Conservation (phyloP, 2,888 invertebrate species). For the Corythucha ciliata region DNA sequence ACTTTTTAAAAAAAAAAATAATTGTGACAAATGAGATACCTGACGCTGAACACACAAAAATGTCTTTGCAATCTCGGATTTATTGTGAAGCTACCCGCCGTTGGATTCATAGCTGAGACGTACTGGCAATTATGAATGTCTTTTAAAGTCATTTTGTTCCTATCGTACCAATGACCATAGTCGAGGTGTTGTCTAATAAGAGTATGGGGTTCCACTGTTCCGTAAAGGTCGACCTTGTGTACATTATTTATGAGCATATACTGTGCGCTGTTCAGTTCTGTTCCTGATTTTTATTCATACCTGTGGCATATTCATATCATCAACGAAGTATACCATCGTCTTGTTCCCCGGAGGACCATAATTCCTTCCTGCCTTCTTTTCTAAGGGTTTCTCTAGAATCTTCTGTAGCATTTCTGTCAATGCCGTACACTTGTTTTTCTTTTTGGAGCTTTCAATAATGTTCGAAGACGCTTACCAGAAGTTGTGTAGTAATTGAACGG, state of each 20-base stretch:
- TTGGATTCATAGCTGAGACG: constrained; percentile 96
- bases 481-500: constrained; percentile 96
- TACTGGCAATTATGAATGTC: constrained; percentile 96
- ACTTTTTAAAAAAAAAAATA: no score
- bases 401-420: constrained; percentile 71
- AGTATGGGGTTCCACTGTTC: constrained; percentile 94
- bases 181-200: constrained; percentile 91
- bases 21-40: no score
- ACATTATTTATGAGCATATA: neutral
- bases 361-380: constrained; percentile 92
- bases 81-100: constrained; percentile 93
- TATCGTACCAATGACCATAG: constrained; percentile 92
- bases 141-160: constrained; percentile 77
- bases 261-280: neutral
- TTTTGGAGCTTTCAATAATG: neutral
- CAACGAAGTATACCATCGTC: constrained; percentile 87
- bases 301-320: constrained; percentile 98
- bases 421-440: neutral
- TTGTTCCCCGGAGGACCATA: constrained; percentile 93
- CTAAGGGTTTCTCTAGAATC: constrained; percentile 85
- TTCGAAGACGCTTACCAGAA: constrained; percentile 49
- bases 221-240: constrained; percentile 61
- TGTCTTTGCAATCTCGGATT: constrained; percentile 87
- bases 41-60: constrained; percentile 79
- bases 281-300: no score